Evolutionary conservation across 2,113 vertebrate genomes (phyloP).

Genomic region (Triplophysa dalaica): DNA sequence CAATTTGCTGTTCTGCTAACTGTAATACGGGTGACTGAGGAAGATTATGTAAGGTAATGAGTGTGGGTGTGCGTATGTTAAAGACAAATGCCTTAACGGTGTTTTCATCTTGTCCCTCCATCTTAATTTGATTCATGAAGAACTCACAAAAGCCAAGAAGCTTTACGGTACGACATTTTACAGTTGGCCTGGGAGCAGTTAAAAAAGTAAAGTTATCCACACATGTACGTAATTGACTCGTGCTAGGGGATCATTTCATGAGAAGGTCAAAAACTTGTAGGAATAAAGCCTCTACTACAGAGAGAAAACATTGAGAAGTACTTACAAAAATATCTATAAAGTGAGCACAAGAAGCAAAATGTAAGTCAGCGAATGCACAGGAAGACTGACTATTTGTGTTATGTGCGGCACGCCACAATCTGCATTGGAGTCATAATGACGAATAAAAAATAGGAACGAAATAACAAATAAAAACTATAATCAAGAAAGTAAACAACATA

Average conservation of each 20-base stretch:
- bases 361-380: not conserved
- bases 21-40: not conserved
- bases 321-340: not conserved
- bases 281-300: not conserved
- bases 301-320: not conserved
- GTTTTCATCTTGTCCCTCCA: not conserved
- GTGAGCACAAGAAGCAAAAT: not conserved
- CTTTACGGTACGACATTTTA: not conserved
- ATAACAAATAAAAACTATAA: conserved; percentile 30
- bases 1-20: conserved; percentile 21
- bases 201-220: conserved; percentile 13
- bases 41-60: conserved; percentile 33
- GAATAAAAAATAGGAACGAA: conserved; percentile 20
- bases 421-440: conserved; percentile 24
- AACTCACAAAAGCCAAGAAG: not conserved
- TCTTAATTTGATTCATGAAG: not conserved
- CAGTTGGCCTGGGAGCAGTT: not conserved
- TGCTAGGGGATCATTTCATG: not conserved
- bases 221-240: not conserved
- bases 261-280: not conserved
- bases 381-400: not conserved
- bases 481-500: conserved; percentile 25
- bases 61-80: conserved; percentile 19
- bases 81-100: not conserved
- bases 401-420: conserved; percentile 26